These are phyloP conservation scores for Caenorhabditis briggsae DNA, from an alignment of 1,140 invertebrate genomes.

Conservation along the genomic window DNA sequence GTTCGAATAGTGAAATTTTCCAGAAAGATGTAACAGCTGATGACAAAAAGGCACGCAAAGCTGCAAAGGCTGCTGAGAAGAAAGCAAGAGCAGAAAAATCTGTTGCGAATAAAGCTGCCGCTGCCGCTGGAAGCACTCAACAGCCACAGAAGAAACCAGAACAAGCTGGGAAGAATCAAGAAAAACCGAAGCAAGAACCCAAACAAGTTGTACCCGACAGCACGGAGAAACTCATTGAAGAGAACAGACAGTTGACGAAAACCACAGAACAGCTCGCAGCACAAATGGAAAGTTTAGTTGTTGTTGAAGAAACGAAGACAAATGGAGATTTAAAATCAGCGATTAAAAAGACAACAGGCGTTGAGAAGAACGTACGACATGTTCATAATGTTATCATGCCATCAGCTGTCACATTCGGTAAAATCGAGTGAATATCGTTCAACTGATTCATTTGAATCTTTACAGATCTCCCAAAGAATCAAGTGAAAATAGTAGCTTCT, in stretches of 20 bases:
- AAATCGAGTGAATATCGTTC: neutral
- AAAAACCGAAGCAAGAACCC: neutral
- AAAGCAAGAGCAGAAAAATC: constrained; percentile 51
- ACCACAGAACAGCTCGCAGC: neutral
- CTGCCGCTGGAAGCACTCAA: neutral
- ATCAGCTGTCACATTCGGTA: neutral
- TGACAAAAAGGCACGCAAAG: constrained; percentile 56
- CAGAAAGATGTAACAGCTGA: constrained; percentile 57
- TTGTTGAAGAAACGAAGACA: neutral
- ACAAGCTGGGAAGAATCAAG: neutral
- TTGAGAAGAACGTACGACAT: constrained; percentile 22
- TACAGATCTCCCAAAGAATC: constrained; percentile 41
- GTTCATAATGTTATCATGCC: constrained; percentile 33
- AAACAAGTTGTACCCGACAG: neutral
- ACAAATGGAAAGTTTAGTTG: constrained; percentile 26
- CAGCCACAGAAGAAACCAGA: neutral
- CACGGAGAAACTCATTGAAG: neutral
- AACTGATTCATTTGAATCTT: neutral
- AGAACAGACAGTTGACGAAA: neutral
- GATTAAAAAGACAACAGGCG: neutral
- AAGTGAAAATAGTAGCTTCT: constrained; percentile 1
- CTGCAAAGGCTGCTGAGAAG: constrained; percentile 58
- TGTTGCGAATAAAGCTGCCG: neutral
- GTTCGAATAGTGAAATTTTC: neutral
- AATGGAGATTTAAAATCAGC: constrained; percentile 13